Evolutionary conservation across 1,140 invertebrate genomes (phyloP), one percentile per base, ranked within the genome.

Genomic region (Drusus annulatus): DNA sequence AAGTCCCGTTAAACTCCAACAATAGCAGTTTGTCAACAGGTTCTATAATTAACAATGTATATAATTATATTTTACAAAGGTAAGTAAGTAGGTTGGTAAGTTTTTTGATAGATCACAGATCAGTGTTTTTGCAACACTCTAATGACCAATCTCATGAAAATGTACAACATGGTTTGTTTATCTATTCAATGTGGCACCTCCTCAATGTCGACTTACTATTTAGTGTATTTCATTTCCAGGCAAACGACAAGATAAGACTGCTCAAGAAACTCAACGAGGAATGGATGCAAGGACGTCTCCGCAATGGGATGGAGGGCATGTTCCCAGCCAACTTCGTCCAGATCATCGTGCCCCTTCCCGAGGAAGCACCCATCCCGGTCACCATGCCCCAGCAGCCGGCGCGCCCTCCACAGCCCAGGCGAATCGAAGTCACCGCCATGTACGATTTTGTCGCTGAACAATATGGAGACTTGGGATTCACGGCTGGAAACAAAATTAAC

Each of bases 311-410:
- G 68, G 92, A 94, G 86, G 96, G 96, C 63, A 93, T 97, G 76
- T 97, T 97, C 89, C 96, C 96, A 1, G 87, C 90, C 19, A 95
- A 93, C 85, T 97, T 95, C 88, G 91, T 97, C 58, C 91, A 96
- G 79, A 88, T 97, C 58, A 93, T 93, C 85, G 90, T 95, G 83
- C 94, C 95, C 60, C 86, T 96, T 68, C 51, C 71, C 19, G 71
- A 74, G 28, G 17, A 88, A 89, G 25, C 31, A 36, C 90, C 88
- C 13, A 45, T 6, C 52, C 60, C n/a, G 58, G 81, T 16, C 69
- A 68, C 25, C 31, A 58, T 23, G 45, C 80, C n/a, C n/a, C 31
- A 45, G 15, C 19, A 51, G 89, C 89, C 36, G 87, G 23, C 15
- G 8, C 23, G 87, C 15, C 13, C 54, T 5, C 50, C 58, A 19